Conservation (phyloP, 2,113 vertebrate genomes). For the Seriola dumerili region DNA sequence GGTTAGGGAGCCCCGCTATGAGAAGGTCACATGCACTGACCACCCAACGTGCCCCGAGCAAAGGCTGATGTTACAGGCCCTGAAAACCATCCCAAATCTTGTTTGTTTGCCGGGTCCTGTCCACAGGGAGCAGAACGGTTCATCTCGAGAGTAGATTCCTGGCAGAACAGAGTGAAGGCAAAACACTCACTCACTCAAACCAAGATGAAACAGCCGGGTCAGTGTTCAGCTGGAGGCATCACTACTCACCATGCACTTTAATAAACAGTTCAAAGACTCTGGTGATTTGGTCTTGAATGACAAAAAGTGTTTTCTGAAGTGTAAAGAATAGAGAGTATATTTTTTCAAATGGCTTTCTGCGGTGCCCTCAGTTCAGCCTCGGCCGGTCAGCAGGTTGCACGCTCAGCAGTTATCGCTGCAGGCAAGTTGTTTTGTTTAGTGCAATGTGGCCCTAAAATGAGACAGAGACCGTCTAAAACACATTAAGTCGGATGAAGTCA, state of each 20-base stretch:
- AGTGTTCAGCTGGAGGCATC: slow-evolving; percentile 11
- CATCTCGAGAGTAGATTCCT: slow-evolving; percentile 32
- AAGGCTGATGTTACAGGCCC: slow-evolving; percentile 55
- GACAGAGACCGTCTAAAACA: slow-evolving; percentile 1
- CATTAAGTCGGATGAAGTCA: slow-evolving; percentile 3
- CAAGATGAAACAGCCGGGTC: slow-evolving; percentile 1
- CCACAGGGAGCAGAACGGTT: slow-evolving; percentile 38
- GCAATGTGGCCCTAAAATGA: slow-evolving; percentile 15
- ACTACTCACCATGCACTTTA: background rate
- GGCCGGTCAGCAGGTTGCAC: slow-evolving; percentile 7
- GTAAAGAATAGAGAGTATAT: background rate
- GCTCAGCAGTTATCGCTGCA: background rate
- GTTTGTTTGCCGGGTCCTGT: slow-evolving; percentile 61
- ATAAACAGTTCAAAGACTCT: slow-evolving; percentile 17
- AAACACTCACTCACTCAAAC: slow-evolving; percentile 28
- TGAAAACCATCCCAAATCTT: slow-evolving; percentile 65
- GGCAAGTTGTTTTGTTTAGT: slow-evolving; percentile 30
- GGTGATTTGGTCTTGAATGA: slow-evolving; percentile 2
- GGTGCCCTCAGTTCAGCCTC: background rate
- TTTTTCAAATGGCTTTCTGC: slow-evolving; percentile 1
- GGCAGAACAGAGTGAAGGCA: slow-evolving; percentile 21
- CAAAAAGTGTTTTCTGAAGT: slow-evolving; percentile 1
- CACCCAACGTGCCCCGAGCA: slow-evolving; percentile 70
- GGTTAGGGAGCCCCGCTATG: slow-evolving; percentile 67
- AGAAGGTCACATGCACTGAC: slow-evolving; percentile 76